Evolutionary conservation across 1,140 invertebrate genomes (phyloP), one percentile per base, ranked within the genome.

Genomic region (Lordiphosa mommai): DNA sequence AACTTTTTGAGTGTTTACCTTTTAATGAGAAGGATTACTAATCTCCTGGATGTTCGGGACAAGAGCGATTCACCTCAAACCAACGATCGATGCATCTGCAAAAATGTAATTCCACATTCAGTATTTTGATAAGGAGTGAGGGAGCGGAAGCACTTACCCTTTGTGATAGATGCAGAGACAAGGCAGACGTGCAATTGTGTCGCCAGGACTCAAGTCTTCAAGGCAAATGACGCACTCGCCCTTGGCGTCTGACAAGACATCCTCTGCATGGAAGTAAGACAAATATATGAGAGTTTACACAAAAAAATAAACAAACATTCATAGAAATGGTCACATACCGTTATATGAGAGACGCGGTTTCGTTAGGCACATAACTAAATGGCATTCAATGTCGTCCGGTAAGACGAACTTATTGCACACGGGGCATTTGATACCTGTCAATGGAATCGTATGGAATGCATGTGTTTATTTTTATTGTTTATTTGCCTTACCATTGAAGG

Each of bases 91-190:
- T 97, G 91, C 96, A 98, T 89, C 95, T 97, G 90, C 13, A 9
- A 5, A 29, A 38, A n/a, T 46, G 23, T 3, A 14, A 10, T 8
- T 23, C 2, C 27, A 10, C 9, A 20, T 9, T 9, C 1, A 13
- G 6, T 4, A 32, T 37, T 6, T 49, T 9, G 2, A 4, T 5
- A 41, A 14, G n/a, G n/a, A n/a, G n/a, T 20, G 6, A 20, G 34
- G 9, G 10, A 13, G 2, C 13, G 9, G 9, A 12, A 9, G 32
- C 9, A 72, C 91, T 91, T 91, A 98, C 97, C 93, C 94, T 93
- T 99, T 99, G 91, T 99, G 98, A 91, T 99, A 99, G 92, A 99
- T 98, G 93, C 98, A 99, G 68, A 99, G 94, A 92, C 98, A 99
- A 86, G 98, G 98, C 90, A 99, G 93, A 87, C 98, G 94, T 68